Conservation (phyloP, 2,113 vertebrate genomes). For the Otolemur garnettii region DNA sequence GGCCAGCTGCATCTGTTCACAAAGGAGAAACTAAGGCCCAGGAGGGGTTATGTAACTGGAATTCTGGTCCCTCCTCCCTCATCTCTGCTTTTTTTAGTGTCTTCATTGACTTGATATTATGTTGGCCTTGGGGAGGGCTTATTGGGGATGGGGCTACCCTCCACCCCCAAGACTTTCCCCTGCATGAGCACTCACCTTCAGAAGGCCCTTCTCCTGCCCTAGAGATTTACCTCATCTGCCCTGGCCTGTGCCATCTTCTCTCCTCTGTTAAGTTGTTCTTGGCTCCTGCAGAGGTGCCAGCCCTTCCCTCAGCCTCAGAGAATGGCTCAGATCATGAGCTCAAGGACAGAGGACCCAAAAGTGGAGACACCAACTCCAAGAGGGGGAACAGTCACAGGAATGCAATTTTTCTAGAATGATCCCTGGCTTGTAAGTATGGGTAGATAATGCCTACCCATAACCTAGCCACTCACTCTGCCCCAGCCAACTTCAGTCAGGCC, state of each 20-base stretch:
- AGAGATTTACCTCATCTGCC: neutral
- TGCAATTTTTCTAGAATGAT: neutral
- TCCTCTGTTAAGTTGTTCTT: neutral
- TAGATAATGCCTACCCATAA: neutral
- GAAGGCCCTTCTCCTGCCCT: conserved; percentile 48
- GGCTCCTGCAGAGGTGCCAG: neutral
- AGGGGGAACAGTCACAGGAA: neutral
- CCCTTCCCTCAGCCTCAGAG: neutral
- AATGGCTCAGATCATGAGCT: neutral
- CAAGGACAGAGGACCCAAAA: neutral
- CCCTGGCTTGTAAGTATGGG: neutral
- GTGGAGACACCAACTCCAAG: neutral
- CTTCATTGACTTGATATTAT: neutral
- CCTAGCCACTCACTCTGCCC: neutral
- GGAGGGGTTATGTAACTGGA: neutral
- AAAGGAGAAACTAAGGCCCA: conserved; percentile 29
- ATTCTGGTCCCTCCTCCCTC: neutral
- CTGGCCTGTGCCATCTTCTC: neutral
- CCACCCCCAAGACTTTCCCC: neutral
- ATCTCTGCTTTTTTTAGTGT: neutral
- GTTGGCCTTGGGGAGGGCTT: too few relatives aligned
- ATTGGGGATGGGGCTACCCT: neutral
- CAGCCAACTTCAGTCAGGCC: neutral
- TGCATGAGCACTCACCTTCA: neutral
- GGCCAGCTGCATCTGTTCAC: neutral